Percentiles rank a stretch among this genome's conserved stretches.
These are phyloP conservation scores for Falco concolor DNA, from an alignment of 2,797 vertebrate genomes.

Conservation along the genomic window DNA sequence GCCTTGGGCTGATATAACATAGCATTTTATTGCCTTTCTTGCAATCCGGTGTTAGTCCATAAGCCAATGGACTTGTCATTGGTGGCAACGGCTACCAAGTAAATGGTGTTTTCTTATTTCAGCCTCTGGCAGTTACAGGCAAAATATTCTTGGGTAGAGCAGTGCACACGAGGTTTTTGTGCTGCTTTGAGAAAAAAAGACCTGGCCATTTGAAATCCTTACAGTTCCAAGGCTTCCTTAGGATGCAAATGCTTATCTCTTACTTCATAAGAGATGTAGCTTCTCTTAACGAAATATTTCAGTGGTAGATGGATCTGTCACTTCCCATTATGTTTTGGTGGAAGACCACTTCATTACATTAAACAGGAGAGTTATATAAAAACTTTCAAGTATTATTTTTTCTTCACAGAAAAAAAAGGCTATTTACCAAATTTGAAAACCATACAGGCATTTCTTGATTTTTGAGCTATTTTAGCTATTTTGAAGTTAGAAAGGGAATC, in stretches of 20 bases:
- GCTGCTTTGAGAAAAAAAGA: background rate
- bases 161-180: background rate
- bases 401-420: background rate
- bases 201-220: background rate
- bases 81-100: background rate
- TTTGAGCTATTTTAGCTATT: background rate
- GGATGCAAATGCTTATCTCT: background rate
- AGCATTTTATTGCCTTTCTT: background rate
- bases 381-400: background rate
- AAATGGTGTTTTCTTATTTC: background rate
- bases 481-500: background rate
- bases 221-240: background rate
- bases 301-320: background rate
- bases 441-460: background rate
- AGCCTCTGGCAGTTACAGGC: background rate
- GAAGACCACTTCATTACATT: background rate
- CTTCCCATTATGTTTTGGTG: background rate
- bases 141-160: background rate
- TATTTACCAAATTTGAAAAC: background rate
- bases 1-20: background rate
- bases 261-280: background rate
- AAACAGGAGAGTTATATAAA: background rate
- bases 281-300: background rate
- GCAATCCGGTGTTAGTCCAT: background rate
- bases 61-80: background rate